Conservation (phyloP, 2,797 vertebrate species). For the Delichon dasypus region DNA sequence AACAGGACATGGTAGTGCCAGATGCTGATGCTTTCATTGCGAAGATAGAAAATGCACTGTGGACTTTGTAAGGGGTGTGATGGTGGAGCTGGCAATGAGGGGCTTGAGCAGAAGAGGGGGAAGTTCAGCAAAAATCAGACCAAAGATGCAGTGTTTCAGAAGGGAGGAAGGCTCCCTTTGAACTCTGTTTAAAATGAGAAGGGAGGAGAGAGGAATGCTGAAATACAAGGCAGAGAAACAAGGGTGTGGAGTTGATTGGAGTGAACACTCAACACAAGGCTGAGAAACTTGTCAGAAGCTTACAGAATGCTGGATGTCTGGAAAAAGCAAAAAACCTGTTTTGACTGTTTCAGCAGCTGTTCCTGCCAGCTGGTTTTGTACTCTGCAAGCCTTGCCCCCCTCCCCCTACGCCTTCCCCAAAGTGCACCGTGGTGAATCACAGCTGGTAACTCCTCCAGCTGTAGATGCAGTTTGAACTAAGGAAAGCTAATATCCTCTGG, state of each 20-base stretch:
- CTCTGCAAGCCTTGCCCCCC: neutral
- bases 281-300: neutral
- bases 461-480: neutral
- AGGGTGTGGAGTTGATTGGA: neutral
- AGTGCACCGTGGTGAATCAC: neutral
- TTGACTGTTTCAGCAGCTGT: slow-evolving; percentile 39
- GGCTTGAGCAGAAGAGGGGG: neutral
- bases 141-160: neutral
- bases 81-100: neutral
- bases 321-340: neutral
- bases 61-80: neutral
- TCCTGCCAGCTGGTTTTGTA: slow-evolving; percentile 46
- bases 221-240: neutral
- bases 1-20: neutral
- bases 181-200: neutral
- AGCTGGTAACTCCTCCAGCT: slow-evolving; percentile 1
- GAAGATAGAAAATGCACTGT: neutral
- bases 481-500: neutral
- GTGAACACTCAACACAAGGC: neutral
- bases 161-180: neutral
- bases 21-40: neutral
- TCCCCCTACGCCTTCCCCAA: accelerated
- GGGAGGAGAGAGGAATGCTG: neutral
- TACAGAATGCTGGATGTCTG: neutral
- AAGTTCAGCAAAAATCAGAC: neutral